Evolutionary conservation across 2,888 invertebrate genomes (phyloP).

Genomic region (Diplolepis rosae): DNA sequence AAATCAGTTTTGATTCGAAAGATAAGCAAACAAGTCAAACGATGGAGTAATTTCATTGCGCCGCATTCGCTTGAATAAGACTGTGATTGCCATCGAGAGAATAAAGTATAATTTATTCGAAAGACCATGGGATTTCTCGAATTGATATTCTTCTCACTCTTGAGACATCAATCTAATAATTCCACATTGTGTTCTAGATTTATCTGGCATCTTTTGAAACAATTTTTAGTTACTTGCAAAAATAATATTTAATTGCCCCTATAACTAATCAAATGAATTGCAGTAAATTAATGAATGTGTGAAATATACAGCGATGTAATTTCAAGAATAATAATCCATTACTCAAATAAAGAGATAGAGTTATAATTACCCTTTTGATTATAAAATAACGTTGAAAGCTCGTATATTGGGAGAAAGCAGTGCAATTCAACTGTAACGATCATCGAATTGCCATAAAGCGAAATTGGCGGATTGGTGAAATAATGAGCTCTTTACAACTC

Average conservation of each 20-base stretch:
- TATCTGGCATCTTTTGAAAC: slow-evolving; percentile 34
- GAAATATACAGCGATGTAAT: not conserved
- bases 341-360: not conserved
- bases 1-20: slow-evolving; percentile 23
- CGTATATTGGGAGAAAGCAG: not conserved
- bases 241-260: too few species aligned
- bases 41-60: slow-evolving; percentile 41
- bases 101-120: slow-evolving; percentile 68
- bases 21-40: slow-evolving; percentile 41
- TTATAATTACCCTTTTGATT: not conserved
- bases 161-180: slow-evolving; percentile 53
- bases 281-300: too few species aligned
- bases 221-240: too few species aligned
- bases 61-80: slow-evolving; percentile 61
- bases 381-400: not conserved
- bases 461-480: not conserved
- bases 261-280: too few species aligned
- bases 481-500: not conserved
- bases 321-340: not conserved
- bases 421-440: not conserved
- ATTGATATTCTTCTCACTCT: slow-evolving; percentile 53
- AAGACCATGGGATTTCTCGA: slow-evolving; percentile 48
- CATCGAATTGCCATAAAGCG: slow-evolving; percentile 3
- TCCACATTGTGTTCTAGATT: slow-evolving; percentile 63
- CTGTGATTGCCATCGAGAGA: slow-evolving; percentile 69